Evolutionary conservation across 2,888 invertebrate species (phyloP).

Genomic region (Campoletis raptor): DNA sequence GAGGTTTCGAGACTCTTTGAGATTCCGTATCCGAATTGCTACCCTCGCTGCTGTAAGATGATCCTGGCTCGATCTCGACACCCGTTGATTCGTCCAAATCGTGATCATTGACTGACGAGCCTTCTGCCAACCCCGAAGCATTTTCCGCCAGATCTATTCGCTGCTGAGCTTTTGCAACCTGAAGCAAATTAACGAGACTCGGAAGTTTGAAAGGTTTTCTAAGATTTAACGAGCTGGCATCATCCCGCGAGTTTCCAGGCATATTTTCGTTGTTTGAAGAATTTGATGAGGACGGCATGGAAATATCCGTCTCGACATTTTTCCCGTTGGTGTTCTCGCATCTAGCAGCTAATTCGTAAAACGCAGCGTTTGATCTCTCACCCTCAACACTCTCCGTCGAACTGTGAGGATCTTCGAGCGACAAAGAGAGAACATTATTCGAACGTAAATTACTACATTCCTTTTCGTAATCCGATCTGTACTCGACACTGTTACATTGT

Average conservation of each 20-base stretch:
- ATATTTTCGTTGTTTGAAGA: constrained; percentile 33
- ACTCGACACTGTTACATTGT: constrained; percentile 61
- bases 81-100: constrained; percentile 74
- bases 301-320: constrained; percentile 39
- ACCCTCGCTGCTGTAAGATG: constrained; percentile 81
- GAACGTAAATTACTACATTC: constrained; percentile 29
- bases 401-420: constrained; percentile 58
- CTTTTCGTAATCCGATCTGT: constrained; percentile 50
- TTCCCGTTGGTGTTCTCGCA: constrained; percentile 28
- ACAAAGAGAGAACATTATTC: constrained; percentile 29
- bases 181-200: constrained; percentile 79
- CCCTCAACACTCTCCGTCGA: constrained; percentile 64
- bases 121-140: constrained; percentile 78
- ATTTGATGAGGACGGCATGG: constrained; percentile 56
- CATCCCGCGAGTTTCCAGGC: constrained; percentile 69
- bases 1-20: constrained; percentile 74
- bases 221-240: constrained; percentile 65
- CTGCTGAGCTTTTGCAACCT: constrained; percentile 78
- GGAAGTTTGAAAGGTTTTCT: constrained; percentile 80
- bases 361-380: constrained; percentile 48
- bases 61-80: constrained; percentile 78
- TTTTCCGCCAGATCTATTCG: constrained; percentile 78
- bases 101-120: constrained; percentile 73
- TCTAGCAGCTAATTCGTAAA: constrained; percentile 56
- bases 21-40: constrained; percentile 83